Evolutionary conservation across 92 coral and sea anemone species (phyloP).

Genomic region (Epizoanthus rinbou): DNA sequence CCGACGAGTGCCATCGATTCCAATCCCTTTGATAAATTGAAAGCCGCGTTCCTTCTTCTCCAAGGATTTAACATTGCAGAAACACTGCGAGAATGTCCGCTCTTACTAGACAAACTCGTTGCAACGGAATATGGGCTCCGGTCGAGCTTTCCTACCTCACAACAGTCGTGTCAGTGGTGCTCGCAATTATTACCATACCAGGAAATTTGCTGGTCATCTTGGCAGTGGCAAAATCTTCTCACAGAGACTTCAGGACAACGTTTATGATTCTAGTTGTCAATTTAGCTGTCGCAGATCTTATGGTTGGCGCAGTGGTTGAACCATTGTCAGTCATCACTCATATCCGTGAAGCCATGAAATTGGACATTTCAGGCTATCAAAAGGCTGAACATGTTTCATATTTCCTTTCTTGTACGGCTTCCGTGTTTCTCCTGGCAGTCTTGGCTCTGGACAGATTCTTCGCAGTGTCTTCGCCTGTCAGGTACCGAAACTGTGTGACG

Average conservation of each 20-base stretch:
- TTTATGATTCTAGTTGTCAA: conserved; percentile 45
- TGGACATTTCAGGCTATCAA: conserved; percentile 21
- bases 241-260: conserved; percentile 44
- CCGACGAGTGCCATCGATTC: no score
- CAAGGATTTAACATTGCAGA: no score
- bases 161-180: conserved; percentile 31
- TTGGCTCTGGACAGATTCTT: conserved; percentile 50
- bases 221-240: conserved; percentile 42
- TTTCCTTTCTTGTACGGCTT: conserved; percentile 56
- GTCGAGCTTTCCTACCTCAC: conserved; percentile 52
- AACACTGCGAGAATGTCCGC: conserved; percentile 1
- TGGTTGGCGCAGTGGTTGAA: conserved; percentile 47
- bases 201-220: conserved; percentile 51
- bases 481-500: conserved; percentile 48
- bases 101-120: conserved; percentile 37
- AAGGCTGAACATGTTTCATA: conserved; percentile 47
- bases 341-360: conserved; percentile 32
- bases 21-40: no score
- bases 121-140: conserved; percentile 52
- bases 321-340: conserved; percentile 44
- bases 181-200: conserved; percentile 43
- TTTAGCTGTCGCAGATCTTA: conserved; percentile 49
- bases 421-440: conserved; percentile 40
- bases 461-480: conserved; percentile 42
- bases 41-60: no score